Evolutionary conservation across 2,888 invertebrate species (phyloP), one percentile per base, ranked within the genome.

Genomic region (Phania funesta): DNA sequence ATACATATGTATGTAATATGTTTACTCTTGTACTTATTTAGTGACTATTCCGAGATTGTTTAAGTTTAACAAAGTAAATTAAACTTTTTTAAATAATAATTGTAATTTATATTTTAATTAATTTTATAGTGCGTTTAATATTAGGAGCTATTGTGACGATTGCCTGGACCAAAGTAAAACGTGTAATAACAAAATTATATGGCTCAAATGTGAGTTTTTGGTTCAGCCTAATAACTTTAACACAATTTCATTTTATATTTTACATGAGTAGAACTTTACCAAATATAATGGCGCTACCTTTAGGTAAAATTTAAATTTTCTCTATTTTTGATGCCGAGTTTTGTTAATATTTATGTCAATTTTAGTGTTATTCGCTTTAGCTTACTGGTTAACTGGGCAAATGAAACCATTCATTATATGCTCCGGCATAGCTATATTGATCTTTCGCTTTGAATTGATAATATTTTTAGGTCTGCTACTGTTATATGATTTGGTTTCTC

Each of bases 211-310:
- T 96, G 88, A 93, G 95, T 7, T 93, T 94, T 89, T 97, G 97
- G 97, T 95, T 95, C 87, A 93, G 95, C 22, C 91, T 95, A 5
- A 94, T 99, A 75, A 97, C 97, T 1, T 93, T 95, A 20, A 95
- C 98, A 0, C 99, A 99, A 91, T 99, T 99, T 91, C 99, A 99
- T 92, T 98, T 99, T 89, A 95, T 99, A 93, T 99, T 98, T 91
- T 99, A 99, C 90, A 93, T 97, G 91, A 97, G 97, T 87, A 93
- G 99, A 80, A 95, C 98, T 11, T 92, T 99, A 86, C 99, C 99
- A 71, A 99, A 99, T 91, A 96, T 96, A 35, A 96, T 99, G 93
- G 98, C 96, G 44, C 91, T 99, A 87, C 96, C 97, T 67, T 91
- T 98, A 88, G 98, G 99, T 98, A 93, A 92, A 46, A 3, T 7